phyloP scores from a whole-genome alignment of 2,888 invertebrate species.

The Microplitis manilae region DNA sequence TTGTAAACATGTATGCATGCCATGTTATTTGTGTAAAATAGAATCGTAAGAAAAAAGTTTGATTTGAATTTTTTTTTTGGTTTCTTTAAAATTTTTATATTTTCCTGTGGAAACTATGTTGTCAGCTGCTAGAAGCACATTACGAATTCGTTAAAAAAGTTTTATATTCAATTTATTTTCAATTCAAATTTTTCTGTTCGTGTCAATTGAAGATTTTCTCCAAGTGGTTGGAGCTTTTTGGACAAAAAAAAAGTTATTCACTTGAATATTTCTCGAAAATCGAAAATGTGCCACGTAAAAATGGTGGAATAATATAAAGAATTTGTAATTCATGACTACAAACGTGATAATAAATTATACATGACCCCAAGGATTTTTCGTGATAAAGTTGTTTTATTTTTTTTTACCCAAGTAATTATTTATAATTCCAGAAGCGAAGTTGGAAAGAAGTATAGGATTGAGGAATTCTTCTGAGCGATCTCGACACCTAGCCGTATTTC shows the following conservation, averaged over 20 bases:
- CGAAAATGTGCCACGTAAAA: conserved; percentile 20
- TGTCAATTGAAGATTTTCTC: conserved; percentile 18
- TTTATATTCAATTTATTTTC: conserved; percentile 29
- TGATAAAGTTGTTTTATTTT: conserved; percentile 16
- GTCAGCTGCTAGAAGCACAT: conserved; percentile 18
- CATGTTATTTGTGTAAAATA: neutral
- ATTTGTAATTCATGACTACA: conserved; percentile 37
- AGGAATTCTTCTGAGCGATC: conserved; percentile 35
- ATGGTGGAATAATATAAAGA: conserved; percentile 17
- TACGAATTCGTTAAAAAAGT: conserved; percentile 19
- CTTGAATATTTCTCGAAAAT: conserved; percentile 17
- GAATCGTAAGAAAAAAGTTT: neutral
- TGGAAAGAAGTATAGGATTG: conserved; percentile 31
- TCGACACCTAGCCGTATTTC: conserved; percentile 41
- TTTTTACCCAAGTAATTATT: conserved; percentile 43
- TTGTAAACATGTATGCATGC: neutral
- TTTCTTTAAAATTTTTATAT: neutral
- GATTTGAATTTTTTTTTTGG: neutral
- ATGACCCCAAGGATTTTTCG: conserved; percentile 32
- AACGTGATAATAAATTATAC: conserved; percentile 37
- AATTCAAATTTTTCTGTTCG: conserved; percentile 19
- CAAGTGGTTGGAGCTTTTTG: conserved; percentile 14
- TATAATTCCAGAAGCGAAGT: conserved; percentile 41
- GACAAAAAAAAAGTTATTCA: conserved; percentile 25
- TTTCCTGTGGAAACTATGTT: conserved; percentile 3